Evolutionary conservation across 2,888 invertebrate species (phyloP).

Genomic region (Perdita meconis): DNA sequence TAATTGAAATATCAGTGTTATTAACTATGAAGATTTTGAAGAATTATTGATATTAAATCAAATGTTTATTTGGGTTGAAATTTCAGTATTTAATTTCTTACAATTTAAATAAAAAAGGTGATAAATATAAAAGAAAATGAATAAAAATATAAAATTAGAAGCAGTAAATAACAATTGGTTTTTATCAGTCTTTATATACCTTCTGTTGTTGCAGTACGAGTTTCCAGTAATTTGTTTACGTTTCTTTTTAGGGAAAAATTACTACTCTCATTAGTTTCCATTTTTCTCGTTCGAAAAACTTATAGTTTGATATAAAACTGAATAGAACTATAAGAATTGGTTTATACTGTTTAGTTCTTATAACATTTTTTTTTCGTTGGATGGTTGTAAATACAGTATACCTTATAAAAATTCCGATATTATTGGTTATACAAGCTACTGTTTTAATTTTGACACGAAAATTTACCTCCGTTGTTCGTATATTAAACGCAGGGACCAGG

Average conservation of each 20-base stretch:
- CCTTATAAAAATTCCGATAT: not conserved
- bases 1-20: too few relatives aligned
- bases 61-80: too few relatives aligned
- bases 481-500: not conserved
- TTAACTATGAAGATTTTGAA: too few relatives aligned
- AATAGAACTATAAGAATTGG: not conserved
- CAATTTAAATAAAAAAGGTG: conserved; percentile 27
- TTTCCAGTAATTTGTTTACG: conserved; percentile 37
- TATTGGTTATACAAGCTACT: not conserved
- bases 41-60: too few relatives aligned
- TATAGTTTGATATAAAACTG: not conserved
- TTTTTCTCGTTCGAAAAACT: conserved; percentile 16
- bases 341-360: not conserved
- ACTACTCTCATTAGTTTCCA: conserved; percentile 50
- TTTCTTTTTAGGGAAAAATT: conserved; percentile 31
- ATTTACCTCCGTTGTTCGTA: not conserved
- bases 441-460: conserved; percentile 3
- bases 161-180: conserved; percentile 15
- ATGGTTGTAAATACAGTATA: too few relatives aligned
- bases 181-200: conserved; percentile 44
- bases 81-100: too few relatives aligned
- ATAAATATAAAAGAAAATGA: conserved; percentile 24
- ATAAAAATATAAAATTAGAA: conserved; percentile 40
- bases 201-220: conserved; percentile 42
- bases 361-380: too few relatives aligned